phyloP scores from a whole-genome alignment of 2,113 vertebrate species.

The Trogon surrucura region DNA sequence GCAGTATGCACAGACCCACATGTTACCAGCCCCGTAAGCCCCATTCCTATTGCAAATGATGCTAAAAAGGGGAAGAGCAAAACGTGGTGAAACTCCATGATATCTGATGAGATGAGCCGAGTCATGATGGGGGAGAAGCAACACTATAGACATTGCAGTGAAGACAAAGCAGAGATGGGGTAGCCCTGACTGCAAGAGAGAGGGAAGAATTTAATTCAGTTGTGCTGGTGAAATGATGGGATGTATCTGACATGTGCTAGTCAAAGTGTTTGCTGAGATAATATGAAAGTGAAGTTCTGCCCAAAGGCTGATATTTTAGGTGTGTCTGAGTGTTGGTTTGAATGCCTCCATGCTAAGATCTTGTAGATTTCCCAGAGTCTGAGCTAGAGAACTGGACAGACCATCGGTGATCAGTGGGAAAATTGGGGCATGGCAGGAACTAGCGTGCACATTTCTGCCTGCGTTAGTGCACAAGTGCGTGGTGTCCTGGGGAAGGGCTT shows the following conservation, averaged over 20 bases:
- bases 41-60: not conserved
- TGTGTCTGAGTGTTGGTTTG: not conserved
- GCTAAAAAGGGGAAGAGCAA: not conserved
- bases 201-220: not conserved
- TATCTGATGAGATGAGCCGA: not conserved
- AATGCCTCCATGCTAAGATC: not conserved
- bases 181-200: not conserved
- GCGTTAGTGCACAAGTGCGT: rapidly evolving
- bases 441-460: not conserved
- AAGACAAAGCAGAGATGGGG: not conserved
- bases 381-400: not conserved
- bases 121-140: not conserved
- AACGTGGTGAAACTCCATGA: not conserved
- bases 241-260: not conserved
- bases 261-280: not conserved
- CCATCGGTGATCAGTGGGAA: not conserved
- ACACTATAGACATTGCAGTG: not conserved
- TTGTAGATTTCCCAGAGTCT: not conserved
- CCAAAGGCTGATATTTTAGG: not conserved
- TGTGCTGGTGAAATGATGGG: not conserved
- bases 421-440: not conserved
- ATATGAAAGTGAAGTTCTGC: not conserved
- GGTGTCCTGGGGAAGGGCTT: not conserved
- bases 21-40: not conserved
- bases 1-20: not conserved